Percentiles rank a stretch among this genome's conserved stretches.
These are phyloP conservation scores for Baccha elongata DNA, from an alignment of 2,888 invertebrate species.

Conservation along the genomic window DNA sequence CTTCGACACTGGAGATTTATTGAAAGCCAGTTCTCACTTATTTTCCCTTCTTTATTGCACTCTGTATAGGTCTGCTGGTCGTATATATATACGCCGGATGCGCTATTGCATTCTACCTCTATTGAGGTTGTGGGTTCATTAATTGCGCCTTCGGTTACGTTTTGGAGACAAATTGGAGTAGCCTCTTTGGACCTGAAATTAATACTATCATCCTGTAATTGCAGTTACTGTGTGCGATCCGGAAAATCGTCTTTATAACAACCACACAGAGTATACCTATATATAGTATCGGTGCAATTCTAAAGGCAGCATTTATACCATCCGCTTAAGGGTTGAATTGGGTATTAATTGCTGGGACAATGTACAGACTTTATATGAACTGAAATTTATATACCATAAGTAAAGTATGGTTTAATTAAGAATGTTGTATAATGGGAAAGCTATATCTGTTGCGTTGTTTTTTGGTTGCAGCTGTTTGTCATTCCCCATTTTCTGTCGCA, in stretches of 20 bases:
- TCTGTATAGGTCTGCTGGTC: not conserved
- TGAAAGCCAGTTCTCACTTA: slow-evolving; percentile 64
- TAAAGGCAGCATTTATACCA: slow-evolving; percentile 43
- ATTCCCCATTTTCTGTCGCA: no score
- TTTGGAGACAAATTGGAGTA: slow-evolving; percentile 74
- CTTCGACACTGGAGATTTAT: slow-evolving; percentile 71
- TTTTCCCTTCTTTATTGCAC: slow-evolving; percentile 31
- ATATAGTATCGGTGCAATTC: slow-evolving; percentile 16
- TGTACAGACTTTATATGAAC: slow-evolving; percentile 3
- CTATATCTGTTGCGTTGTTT: no score
- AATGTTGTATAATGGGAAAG: no score
- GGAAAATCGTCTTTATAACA: slow-evolving; percentile 40
- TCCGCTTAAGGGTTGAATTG: slow-evolving; percentile 66
- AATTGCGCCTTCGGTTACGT: slow-evolving; percentile 69
- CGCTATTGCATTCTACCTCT: slow-evolving; percentile 10
- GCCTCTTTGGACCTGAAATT: slow-evolving; percentile 67
- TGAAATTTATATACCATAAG: no score
- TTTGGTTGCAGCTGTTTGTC: no score
- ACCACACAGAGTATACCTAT: not conserved
- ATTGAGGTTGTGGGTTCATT: slow-evolving; percentile 69
- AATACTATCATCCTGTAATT: slow-evolving; percentile 67
- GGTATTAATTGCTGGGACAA: slow-evolving; percentile 62
- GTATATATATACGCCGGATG: no score
- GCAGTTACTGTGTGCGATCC: slow-evolving; percentile 44
- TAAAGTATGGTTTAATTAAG: no score